Percentiles rank a stretch among this genome's conserved stretches.
phyloP scores from a whole-genome alignment of 2,113 vertebrate genomes.

The Centrocercus urophasianus region DNA sequence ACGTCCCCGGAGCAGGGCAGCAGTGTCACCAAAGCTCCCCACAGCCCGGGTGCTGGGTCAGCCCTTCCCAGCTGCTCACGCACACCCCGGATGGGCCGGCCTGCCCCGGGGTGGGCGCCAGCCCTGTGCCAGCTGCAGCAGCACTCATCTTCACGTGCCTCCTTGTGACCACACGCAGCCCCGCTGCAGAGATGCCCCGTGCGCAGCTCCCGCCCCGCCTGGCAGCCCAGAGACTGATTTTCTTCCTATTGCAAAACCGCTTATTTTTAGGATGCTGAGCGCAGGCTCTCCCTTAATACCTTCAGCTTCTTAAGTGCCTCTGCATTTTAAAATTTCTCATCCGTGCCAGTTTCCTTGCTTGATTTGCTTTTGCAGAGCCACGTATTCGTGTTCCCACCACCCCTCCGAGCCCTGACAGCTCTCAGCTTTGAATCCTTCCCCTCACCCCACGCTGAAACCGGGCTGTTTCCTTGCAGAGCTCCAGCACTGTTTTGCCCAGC shows the following conservation, averaged over 20 bases:
- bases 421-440: background rate
- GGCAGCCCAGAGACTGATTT: background rate
- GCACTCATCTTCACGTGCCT: background rate
- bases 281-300: background rate
- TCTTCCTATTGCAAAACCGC: background rate
- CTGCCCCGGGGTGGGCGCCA: background rate
- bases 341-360: background rate
- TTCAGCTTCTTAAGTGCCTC: conserved; percentile 29
- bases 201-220: background rate
- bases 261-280: background rate
- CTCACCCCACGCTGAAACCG: background rate
- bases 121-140: background rate
- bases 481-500: background rate
- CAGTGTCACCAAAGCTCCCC: background rate
- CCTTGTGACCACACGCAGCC: background rate
- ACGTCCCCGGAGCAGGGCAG: background rate
- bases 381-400: background rate
- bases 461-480: conserved; percentile 33
- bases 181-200: background rate
- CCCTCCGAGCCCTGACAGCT: background rate
- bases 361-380: conserved; percentile 1
- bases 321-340: background rate
- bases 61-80: background rate
- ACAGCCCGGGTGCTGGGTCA: rapidly evolving
- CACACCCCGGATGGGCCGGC: rapidly evolving